phyloP scores from a whole-genome alignment of 2,113 vertebrate species.

The Furnarius figulus region DNA sequence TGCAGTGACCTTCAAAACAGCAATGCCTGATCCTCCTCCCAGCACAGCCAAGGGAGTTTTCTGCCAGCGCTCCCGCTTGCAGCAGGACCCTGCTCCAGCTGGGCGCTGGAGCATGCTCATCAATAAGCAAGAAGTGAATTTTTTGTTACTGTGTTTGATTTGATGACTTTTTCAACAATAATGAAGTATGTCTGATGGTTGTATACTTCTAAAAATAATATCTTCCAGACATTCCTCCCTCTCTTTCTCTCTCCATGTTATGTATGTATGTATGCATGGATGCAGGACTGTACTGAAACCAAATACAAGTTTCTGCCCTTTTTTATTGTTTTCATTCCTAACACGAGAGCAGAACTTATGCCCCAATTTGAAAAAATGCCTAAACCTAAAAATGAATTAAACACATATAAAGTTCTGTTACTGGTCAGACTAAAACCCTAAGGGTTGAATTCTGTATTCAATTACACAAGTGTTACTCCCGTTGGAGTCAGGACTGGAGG shows the following conservation, averaged over 20 bases:
- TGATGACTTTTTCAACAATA: constrained; percentile 30
- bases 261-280: background rate
- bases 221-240: background rate
- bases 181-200: constrained; percentile 24
- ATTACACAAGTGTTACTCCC: constrained; percentile 56
- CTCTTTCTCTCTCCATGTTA: background rate
- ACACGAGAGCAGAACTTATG: constrained; percentile 18
- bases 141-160: constrained; percentile 35
- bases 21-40: constrained; percentile 5
- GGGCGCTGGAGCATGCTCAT: background rate
- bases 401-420: constrained; percentile 47
- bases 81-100: background rate
- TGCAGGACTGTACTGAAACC: background rate
- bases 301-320: constrained; percentile 16
- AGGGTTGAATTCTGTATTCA: constrained; percentile 60
- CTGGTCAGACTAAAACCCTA: constrained; percentile 44
- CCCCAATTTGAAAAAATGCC: constrained; percentile 38
- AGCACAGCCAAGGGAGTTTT: background rate
- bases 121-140: constrained; percentile 44
- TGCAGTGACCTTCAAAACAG: constrained; percentile 38
- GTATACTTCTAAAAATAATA: constrained; percentile 26
- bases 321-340: constrained; percentile 19
- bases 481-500: constrained; percentile 51
- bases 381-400: constrained; percentile 58
- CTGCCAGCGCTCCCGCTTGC: background rate